These are phyloP conservation scores for Ochlodes sylvanus DNA, from an alignment of 2,888 invertebrate species.

Conservation along the genomic window DNA sequence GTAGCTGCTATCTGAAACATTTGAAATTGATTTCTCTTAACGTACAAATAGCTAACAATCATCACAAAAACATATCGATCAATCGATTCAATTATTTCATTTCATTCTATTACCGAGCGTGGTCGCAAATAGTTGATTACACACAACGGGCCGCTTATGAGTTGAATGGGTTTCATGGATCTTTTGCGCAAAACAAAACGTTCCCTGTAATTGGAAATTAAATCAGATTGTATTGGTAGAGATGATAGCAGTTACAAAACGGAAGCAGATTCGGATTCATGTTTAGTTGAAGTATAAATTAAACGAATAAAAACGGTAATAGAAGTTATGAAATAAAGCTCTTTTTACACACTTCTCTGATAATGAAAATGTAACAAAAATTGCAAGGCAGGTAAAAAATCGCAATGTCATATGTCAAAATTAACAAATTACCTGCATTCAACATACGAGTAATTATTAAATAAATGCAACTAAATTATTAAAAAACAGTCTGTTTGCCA, in stretches of 20 bases:
- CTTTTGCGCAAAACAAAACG: constrained; percentile 26
- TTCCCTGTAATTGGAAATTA: constrained; percentile 14
- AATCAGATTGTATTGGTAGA: constrained; percentile 9
- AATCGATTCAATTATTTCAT: constrained; percentile 32
- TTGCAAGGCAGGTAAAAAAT: too few species aligned
- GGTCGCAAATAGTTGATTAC: constrained; percentile 27
- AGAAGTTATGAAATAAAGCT: too few species aligned
- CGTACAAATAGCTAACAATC: background rate
- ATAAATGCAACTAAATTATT: too few species aligned
- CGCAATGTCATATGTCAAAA: too few species aligned
- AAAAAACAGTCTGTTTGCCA: too few species aligned
- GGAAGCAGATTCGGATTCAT: background rate
- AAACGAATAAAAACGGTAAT: too few species aligned
- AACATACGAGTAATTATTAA: too few species aligned
- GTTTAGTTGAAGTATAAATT: too few species aligned
- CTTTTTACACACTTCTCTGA: too few species aligned
- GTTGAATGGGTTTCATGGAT: constrained; percentile 27
- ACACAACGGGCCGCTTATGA: constrained; percentile 18
- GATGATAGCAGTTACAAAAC: background rate
- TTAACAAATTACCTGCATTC: too few species aligned
- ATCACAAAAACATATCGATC: constrained; percentile 22
- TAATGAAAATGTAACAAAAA: too few species aligned
- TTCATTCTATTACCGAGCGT: constrained; percentile 23
- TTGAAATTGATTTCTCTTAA: background rate
- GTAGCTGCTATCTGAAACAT: background rate